phyloP scores from a whole-genome alignment of 1,140 invertebrate species.

The Prorops nasuta region DNA sequence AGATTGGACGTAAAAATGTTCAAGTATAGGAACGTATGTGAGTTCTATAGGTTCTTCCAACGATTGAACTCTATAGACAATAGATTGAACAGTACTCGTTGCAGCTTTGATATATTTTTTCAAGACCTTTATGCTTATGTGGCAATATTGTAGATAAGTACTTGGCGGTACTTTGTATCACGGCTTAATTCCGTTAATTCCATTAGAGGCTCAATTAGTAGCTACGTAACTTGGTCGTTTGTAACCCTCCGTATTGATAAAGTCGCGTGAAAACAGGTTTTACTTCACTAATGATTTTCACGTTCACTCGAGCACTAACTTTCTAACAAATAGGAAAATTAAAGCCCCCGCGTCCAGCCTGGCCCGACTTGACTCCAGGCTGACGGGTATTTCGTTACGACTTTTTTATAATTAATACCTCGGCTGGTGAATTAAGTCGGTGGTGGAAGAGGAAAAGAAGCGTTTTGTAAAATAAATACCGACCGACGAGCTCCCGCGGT shows the following conservation, averaged over 20 bases:
- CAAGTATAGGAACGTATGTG: no score
- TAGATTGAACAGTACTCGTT: no score
- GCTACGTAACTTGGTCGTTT: neutral
- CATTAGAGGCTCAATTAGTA: neutral
- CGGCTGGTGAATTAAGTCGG: conserved; percentile 48
- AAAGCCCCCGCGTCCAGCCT: conserved; percentile 37
- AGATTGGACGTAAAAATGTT: no score
- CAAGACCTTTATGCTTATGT: no score
- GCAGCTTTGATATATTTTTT: no score
- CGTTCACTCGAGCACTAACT: conserved; percentile 49
- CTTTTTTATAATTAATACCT: conserved; percentile 55
- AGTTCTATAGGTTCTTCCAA: no score
- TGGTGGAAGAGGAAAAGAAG: conserved; percentile 28
- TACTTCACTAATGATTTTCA: conserved; percentile 41
- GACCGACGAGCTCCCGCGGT: conserved; percentile 16
- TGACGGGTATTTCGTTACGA: conserved; percentile 49
- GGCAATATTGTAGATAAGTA: neutral
- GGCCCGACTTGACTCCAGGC: conserved; percentile 25
- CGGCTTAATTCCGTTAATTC: neutral
- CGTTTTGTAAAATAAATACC: conserved; percentile 44
- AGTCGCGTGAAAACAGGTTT: conserved; percentile 1
- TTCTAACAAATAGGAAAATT: conserved; percentile 52
- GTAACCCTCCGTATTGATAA: no score
- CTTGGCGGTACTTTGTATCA: neutral
- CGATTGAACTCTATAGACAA: no score